Base-by-base conservation (phyloP, 2,888 invertebrate species). In the Gibbula magus region DNA sequence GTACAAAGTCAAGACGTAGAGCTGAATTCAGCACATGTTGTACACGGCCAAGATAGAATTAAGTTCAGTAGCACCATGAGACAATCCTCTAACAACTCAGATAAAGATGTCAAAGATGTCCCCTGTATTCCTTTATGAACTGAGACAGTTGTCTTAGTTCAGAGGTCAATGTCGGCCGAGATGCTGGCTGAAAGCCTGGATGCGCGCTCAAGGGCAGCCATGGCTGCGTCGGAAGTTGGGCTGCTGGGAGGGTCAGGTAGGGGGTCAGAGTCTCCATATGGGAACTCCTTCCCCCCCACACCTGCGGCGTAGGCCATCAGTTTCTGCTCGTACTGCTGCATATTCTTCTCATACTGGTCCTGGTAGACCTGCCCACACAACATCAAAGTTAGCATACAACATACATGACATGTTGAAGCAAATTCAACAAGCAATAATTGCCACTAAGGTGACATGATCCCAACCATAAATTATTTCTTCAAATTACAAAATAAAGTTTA, bases 381-480 rank as follows among this genome's bases (percentile, higher is more conserved):
- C 45, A 5, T 1, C 8, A 45, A 5, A 8, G 18, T 32, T 29
- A 29, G 25, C 25, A 29, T 29, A 66, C 13, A 29, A 5, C 22
- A 10, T 20, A 22, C 25, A 22, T 61, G 61, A 85, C 77, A 83
- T 29, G 39, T 81, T 76, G 32, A 83, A 83, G 70, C 83, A 82
- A 10, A 82, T 78, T 82, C 82, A 54, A 18, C 75, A 75, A n/a
- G 29, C 8, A 61, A 78, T 4, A 32, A 18, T 29, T 22, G n/a
- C 45, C 22, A 39, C 70, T 35, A 35, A 35, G 3, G 3, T 35
- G 35, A 3, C 35, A 35, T 3, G 7, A 3, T 35, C 3, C 10
- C 73, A 29, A 51, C n/a, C 29, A 35, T n/a, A n/a, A n/a, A n/a
- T n/a, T n/a, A n/a, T n/a, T n/a, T n/a, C n/a, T n/a, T n/a, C n/a